phyloP scores from a whole-genome alignment of 37 sponge, comb jelly and placozoan genomes.

The Crambe crambe region DNA sequence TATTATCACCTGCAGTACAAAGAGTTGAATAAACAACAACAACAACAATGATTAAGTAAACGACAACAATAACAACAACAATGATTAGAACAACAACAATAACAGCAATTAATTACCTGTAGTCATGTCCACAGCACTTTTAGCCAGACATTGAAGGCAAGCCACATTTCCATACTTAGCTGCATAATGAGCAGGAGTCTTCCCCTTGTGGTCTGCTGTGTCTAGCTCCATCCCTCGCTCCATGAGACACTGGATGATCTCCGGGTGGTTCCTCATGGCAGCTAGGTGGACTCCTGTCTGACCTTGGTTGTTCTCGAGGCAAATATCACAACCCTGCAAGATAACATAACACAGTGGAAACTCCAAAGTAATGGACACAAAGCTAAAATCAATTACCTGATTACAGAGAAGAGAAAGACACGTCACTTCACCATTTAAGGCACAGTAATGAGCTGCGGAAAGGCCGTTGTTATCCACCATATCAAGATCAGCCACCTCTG shows the following conservation, averaged over 20 bases:
- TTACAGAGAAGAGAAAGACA: conserved; percentile 57
- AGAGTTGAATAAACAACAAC: no score
- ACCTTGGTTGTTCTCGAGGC: conserved; percentile 56
- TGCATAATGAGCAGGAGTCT: conserved; percentile 77
- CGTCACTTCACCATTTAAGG: conserved; percentile 66
- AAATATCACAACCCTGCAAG: conserved; percentile 55
- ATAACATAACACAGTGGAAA: neutral
- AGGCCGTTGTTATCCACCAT: conserved; percentile 48
- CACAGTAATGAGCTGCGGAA: conserved; percentile 73
- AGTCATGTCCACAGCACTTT: conserved; percentile 48
- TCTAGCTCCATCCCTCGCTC: conserved; percentile 73
- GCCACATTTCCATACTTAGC: conserved; percentile 49
- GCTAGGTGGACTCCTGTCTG: conserved; percentile 73
- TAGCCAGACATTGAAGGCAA: conserved; percentile 37
- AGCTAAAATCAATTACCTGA: conserved; percentile 11
- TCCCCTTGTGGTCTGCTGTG: conserved; percentile 57
- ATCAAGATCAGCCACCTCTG: conserved; percentile 54
- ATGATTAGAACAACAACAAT: no score
- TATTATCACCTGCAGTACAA: conserved; percentile 57
- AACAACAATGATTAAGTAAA: no score
- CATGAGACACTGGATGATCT: conserved; percentile 54
- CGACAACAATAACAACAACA: no score
- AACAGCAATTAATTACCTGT: no score
- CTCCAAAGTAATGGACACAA: neutral
- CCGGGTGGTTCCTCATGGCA: conserved; percentile 54